These are phyloP conservation scores for Phyllopteryx taeniolatus DNA, from an alignment of 2,113 vertebrate genomes.

Conservation along the genomic window DNA sequence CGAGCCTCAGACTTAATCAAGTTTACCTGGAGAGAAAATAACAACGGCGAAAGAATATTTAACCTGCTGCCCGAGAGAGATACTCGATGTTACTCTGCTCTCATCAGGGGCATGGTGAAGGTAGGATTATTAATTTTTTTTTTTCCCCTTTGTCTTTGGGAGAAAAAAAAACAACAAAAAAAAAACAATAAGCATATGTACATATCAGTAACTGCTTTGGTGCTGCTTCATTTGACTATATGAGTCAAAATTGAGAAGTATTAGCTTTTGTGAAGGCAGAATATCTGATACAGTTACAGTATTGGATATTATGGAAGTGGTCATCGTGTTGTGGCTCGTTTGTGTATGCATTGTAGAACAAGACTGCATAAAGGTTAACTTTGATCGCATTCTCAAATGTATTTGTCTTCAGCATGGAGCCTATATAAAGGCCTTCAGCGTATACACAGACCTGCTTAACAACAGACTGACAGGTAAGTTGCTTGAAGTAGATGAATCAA, in stretches of 20 bases:
- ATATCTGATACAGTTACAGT: too few relatives aligned
- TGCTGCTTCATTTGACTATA: background rate
- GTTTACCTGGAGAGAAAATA: conserved; percentile 78
- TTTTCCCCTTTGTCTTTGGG: background rate
- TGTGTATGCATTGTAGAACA: background rate
- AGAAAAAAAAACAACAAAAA: too few relatives aligned
- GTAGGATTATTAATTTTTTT: conserved; percentile 57
- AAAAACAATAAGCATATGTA: background rate
- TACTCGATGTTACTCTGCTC: conserved; percentile 79
- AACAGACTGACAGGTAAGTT: conserved; percentile 81
- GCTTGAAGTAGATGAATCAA: too few relatives aligned
- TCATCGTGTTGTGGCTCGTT: background rate
- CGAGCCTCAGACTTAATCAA: conserved; percentile 20
- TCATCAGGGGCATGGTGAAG: conserved; percentile 96
- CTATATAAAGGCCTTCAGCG: conserved; percentile 74
- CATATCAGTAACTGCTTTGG: background rate
- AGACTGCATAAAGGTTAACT: background rate
- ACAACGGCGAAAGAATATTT: conserved; percentile 90
- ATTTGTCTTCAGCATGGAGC: conserved; percentile 76
- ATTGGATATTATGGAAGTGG: background rate
- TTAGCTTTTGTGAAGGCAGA: background rate
- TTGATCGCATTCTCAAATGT: background rate
- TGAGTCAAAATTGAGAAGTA: too few relatives aligned
- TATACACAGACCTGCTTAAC: conserved; percentile 84
- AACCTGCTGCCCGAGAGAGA: conserved; percentile 85